phyloP scores from a whole-genome alignment of 2,797 vertebrate genomes.

The Chrosomus eos region DNA sequence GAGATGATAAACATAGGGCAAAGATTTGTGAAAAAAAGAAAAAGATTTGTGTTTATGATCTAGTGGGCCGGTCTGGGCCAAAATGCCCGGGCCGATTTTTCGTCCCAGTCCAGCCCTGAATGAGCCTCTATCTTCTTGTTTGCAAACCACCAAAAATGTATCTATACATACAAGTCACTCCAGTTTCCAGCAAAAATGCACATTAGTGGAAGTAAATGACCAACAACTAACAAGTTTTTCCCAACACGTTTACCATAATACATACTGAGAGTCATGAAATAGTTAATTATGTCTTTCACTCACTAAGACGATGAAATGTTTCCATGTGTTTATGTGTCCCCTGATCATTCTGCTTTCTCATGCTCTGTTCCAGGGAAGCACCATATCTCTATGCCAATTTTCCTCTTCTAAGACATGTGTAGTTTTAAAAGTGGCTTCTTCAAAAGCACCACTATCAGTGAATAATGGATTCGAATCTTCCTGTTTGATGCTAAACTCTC shows the following conservation, averaged over 20 bases:
- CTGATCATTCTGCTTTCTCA: conserved; percentile 34
- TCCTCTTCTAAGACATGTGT: background rate
- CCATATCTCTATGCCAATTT: background rate
- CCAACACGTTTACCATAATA: background rate
- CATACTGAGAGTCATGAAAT: background rate
- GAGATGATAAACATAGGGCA: too few species aligned
- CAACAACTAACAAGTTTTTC: background rate
- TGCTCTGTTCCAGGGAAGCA: conserved; percentile 31
- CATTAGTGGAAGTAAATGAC: background rate
- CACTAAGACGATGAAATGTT: background rate
- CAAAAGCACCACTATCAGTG: conserved; percentile 13
- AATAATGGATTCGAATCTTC: background rate
- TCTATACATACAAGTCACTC: background rate
- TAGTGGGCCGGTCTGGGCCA: too few species aligned
- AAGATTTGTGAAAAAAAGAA: too few species aligned
- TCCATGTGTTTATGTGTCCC: conserved; percentile 20
- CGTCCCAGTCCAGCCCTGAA: too few species aligned
- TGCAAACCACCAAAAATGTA: background rate
- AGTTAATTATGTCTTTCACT: background rate
- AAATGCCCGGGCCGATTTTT: too few species aligned
- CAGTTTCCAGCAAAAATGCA: background rate
- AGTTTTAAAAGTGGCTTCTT: conserved; percentile 3
- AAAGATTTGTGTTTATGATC: too few species aligned
- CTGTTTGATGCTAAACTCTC: background rate
- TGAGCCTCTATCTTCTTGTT: background rate